Conservation (phyloP, 2,888 invertebrate species). For the Parthenolecanium corni region DNA sequence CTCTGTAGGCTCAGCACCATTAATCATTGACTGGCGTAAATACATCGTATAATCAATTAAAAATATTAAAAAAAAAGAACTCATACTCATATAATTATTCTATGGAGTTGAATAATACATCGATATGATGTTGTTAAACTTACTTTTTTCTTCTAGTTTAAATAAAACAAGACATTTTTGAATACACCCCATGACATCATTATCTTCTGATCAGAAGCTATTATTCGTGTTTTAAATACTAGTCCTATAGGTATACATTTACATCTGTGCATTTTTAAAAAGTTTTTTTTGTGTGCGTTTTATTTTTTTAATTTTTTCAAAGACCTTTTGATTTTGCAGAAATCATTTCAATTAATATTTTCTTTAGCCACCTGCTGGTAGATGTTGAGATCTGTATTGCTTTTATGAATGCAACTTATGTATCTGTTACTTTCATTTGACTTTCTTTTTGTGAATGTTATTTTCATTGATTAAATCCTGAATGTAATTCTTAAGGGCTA, state of each 20-base stretch:
- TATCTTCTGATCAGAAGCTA: conserved; percentile 11
- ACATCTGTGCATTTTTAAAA: conserved; percentile 2
- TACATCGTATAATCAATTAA: no score
- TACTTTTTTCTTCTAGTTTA: no score
- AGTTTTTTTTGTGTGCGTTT: neutral
- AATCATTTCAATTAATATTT: neutral
- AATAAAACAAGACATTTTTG: neutral
- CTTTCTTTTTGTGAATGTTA: conserved; percentile 6
- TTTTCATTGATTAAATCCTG: no score
- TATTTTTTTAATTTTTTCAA: no score
- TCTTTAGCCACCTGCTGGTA: conserved; percentile 7
- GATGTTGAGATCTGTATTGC: neutral
- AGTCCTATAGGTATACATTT: neutral
- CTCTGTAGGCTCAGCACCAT: no score
- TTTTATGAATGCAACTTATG: neutral
- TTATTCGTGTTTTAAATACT: neutral
- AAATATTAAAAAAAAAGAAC: no score
- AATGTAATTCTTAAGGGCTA: no score
- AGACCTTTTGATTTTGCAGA: no score
- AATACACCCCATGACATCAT: conserved; percentile 12
- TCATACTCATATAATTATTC: no score
- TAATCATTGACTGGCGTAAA: no score
- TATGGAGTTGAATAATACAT: neutral
- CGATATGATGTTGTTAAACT: neutral
- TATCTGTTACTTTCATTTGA: neutral